Evolutionary conservation across 2,113 vertebrate genomes (phyloP), one percentile per base, ranked within the genome.

Genomic region (Suncus etruscus): DNA sequence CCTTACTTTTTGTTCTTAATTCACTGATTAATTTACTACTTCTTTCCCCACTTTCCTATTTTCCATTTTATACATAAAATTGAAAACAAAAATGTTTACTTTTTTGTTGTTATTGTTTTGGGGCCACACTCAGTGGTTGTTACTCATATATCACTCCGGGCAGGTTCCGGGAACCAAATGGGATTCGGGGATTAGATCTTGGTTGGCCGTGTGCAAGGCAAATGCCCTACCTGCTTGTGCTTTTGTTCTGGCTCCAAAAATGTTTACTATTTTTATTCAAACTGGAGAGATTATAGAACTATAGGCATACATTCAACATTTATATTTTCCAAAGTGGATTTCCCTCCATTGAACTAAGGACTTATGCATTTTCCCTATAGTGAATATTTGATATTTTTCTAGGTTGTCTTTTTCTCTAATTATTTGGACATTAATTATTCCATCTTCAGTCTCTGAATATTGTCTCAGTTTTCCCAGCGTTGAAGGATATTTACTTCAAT

Each of bases 271-370:
- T 39, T 39, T 39, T 39, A 39, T 39, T 39, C 39, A 39, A 39
- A 3, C 39, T 39, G 39, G 39, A 39, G 39, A 39, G 39, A 39
- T 39, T 20, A 14, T 25, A 70, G 81, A 91, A 32, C 68, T 91
- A 89, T 79, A 91, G 73, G 31, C 8, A n/a, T 79, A 31, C 80
- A 81, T 75, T 87, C 10, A 22, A 6, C 83, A 68, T 72, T 76
- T 81, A 24, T 0, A 22, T 61, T 77, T 87, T 72, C 80, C 65
- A 51, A 81, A 87, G 32, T 80, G 39, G 80, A 80, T 16, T 81
- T 54, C 14, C 84, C 51, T 87, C 58, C 29, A 0, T 69, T 76
- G 74, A 92, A 84, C 22, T 86, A 74, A 65, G 29, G 73, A 75
- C 75, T 79, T 87, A 50, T 22, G 18, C 3, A 45, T 77, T 7